phyloP scores from a whole-genome alignment of 2,113 vertebrate genomes.

The Cryptotis parvus region DNA sequence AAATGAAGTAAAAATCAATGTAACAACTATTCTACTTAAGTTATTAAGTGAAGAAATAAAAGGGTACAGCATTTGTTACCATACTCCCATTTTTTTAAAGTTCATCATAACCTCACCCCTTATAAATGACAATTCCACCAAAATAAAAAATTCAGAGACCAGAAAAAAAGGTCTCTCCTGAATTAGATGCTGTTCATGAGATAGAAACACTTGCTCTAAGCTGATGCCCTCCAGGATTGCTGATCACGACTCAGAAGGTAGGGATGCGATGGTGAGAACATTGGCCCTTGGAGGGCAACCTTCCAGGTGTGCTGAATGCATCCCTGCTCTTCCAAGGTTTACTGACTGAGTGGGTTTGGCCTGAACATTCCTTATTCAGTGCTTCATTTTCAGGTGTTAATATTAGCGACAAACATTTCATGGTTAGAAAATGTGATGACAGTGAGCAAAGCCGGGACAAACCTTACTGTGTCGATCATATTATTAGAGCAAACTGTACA shows the following conservation, averaged over 20 bases:
- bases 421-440: neutral
- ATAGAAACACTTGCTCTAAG: neutral
- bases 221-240: fast-evolving
- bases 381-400: neutral
- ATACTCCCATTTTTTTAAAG: neutral
- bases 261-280: neutral
- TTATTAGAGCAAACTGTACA: neutral
- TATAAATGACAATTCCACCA: neutral
- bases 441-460: neutral
- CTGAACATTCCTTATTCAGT: neutral
- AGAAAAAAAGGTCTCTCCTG: neutral
- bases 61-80: neutral
- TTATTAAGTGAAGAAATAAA: neutral
- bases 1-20: too few relatives aligned
- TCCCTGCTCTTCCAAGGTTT: neutral
- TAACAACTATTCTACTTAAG: neutral
- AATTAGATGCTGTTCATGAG: neutral
- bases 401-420: neutral
- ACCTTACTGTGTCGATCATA: neutral
- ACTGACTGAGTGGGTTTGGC: too few relatives aligned
- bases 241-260: neutral
- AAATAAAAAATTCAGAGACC: neutral
- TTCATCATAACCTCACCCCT: neutral
- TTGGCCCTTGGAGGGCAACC: neutral
- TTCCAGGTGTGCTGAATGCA: neutral